Evolutionary conservation across 2,113 vertebrate genomes (phyloP), one percentile per base, ranked within the genome.

Genomic region (Takifugu bimaculatus): DNA sequence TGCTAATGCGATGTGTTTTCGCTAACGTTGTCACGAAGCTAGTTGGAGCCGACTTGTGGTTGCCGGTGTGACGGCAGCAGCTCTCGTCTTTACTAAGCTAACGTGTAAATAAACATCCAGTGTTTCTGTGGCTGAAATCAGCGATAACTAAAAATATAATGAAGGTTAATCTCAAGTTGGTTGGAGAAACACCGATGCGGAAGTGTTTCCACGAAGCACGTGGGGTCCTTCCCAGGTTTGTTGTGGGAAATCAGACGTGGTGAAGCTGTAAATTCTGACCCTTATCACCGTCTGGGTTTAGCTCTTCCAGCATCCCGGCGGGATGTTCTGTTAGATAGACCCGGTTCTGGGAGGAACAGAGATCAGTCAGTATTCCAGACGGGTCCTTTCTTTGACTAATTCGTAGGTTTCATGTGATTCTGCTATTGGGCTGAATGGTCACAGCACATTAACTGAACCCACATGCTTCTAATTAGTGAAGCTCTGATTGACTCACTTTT

Each of bases 351-450:
- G 20, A 20, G 20, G 20, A 20, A 20, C 20, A 20, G 20, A 20
- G 20, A 20, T 20, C 20, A 20, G 20, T 20, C 20, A 20, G 20
- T 20, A 20, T 20, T 20, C 20, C 20, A 20, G 20, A 20, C 20
- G 20, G 28, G 28, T 29, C 28, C 28, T 29, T 32, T 26, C 50
- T 44, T 13, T 32, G 35, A 52, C 14, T 50, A 15, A 42, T 49
- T 70, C 67, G 56, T 77, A 65, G 59, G 62, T 58, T 67, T 84
- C 84, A 83, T 78, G 79, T 88, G 84, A 87, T 71, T 66, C 45
- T 44, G 3, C 42, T 81, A 57, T 77, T 67, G 32, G 13, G 50
- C n/a, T 72, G 45, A 70, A 50, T 66, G 28, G 48, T 43, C 57
- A 29, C 65, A 66, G 59, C 68, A 66, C 4, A 47, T 70, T 75